phyloP scores from a whole-genome alignment of 2,113 vertebrate genomes.

The Columba livia region DNA sequence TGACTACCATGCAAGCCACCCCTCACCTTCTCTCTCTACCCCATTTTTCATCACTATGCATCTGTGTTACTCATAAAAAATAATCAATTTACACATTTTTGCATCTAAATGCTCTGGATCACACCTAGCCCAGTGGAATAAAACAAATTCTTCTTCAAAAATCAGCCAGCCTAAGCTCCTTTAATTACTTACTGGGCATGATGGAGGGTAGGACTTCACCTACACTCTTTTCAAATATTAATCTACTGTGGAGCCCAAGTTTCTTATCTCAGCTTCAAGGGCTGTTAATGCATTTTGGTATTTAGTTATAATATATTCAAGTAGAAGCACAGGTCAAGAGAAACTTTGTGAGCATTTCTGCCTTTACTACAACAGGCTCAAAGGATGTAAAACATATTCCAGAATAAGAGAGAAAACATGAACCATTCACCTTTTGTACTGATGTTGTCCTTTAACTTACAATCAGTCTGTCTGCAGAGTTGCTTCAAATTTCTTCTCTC shows the following conservation, averaged over 20 bases:
- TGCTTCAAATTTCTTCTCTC: not conserved
- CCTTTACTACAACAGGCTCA: not conserved
- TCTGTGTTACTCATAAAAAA: not conserved
- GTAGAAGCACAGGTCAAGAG: not conserved
- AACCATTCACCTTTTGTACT: conserved; percentile 28
- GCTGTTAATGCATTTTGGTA: not conserved
- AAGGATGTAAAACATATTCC: not conserved
- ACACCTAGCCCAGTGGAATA: not conserved
- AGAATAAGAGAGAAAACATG: conserved; percentile 1
- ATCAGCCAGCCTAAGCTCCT: not conserved
- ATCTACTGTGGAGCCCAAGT: not conserved
- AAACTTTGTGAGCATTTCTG: not conserved
- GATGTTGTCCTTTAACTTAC: not conserved
- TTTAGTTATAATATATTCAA: not conserved
- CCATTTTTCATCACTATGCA: not conserved
- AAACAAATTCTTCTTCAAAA: not conserved
- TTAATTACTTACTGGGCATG: not conserved
- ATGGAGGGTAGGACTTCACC: not conserved
- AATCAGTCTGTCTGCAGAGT: not conserved
- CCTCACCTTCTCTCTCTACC: not conserved
- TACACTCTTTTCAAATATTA: not conserved
- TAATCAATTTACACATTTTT: not conserved
- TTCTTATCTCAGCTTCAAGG: not conserved
- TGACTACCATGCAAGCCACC: not conserved
- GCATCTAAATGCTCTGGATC: not conserved